Evolutionary conservation across 2,113 vertebrate genomes (phyloP).

Genomic region (Rafetus swinhoei): DNA sequence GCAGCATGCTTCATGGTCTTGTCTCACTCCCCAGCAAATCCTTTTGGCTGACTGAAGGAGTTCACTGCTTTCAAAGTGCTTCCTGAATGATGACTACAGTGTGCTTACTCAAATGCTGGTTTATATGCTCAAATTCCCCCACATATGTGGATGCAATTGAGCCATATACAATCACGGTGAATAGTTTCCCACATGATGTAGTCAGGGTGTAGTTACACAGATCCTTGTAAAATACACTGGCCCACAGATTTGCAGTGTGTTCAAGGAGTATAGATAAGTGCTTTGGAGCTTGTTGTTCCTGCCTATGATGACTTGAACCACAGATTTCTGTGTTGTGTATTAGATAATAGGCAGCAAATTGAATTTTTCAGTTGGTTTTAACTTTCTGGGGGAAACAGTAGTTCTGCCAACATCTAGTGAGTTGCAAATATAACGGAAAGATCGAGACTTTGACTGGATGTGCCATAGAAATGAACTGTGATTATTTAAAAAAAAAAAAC

Average conservation of each 20-base stretch:
- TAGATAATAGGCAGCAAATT: background rate
- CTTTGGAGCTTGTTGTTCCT: background rate
- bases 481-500: background rate
- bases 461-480: background rate
- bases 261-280: background rate
- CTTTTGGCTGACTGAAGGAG: rapidly evolving
- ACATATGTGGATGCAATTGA: background rate
- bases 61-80: background rate
- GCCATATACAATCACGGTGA: background rate
- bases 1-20: background rate
- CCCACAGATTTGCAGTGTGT: background rate
- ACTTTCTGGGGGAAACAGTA: background rate
- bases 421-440: background rate
- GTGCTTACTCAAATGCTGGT: background rate
- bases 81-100: background rate
- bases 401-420: background rate
- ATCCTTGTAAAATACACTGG: background rate
- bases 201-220: background rate
- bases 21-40: rapidly evolving
- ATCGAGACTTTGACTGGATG: background rate
- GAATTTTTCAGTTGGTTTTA: background rate
- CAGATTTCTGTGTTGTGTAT: background rate
- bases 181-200: background rate
- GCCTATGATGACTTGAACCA: background rate
- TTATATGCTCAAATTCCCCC: background rate